These are phyloP conservation scores for Eupithecia subfuscata DNA, from an alignment of 2,888 invertebrate species.

Conservation along the genomic window DNA sequence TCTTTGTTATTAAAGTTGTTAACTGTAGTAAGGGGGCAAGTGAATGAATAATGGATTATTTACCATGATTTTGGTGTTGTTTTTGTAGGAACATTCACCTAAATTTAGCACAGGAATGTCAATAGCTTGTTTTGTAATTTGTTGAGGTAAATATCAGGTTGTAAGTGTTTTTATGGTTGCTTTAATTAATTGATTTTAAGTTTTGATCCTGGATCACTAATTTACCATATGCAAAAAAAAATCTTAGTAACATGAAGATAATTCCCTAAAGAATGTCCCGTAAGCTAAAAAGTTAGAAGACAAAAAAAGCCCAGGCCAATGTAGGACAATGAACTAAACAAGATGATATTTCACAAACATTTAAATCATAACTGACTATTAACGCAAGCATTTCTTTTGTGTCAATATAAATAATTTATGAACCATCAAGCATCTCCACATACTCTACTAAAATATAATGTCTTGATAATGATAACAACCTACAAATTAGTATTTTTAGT, in stretches of 20 bases:
- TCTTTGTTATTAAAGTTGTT: no score
- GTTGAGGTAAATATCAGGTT: no score
- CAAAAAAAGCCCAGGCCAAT: background rate
- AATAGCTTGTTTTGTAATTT: no score
- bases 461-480: conserved; percentile 1
- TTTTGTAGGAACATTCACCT: no score
- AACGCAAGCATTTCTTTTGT: background rate
- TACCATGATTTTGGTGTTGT: no score
- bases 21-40: no score
- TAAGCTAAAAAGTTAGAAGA: background rate
- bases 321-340: background rate
- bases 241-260: background rate
- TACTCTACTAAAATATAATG: background rate
- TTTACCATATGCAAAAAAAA: no score
- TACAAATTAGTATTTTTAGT: conserved; percentile 26
- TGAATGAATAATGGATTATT: no score
- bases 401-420: background rate
- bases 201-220: background rate
- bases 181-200: no score
- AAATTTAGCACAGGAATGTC: no score
- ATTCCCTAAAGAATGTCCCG: background rate
- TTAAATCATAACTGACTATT: no score
- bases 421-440: background rate
- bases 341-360: background rate
- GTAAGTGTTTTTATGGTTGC: no score